Percentiles rank a stretch among this genome's conserved stretches.
Evolutionary conservation across 2,888 invertebrate species (phyloP).

Genomic region (Glaucopsyche alexis): DNA sequence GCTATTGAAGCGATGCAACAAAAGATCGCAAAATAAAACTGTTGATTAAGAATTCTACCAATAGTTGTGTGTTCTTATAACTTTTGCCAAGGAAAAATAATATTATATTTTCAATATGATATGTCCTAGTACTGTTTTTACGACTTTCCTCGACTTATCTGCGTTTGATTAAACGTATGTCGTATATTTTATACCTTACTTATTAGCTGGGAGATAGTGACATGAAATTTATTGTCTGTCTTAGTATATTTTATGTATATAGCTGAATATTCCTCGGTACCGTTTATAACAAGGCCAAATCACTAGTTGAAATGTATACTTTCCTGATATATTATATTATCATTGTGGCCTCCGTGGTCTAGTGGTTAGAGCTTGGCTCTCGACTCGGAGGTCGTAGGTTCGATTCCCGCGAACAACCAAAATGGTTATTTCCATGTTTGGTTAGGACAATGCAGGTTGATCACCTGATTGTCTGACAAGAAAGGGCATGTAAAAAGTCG

Average conservation of each 20-base stretch:
- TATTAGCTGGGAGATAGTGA: slow-evolving; percentile 23
- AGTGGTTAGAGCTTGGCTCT: no score
- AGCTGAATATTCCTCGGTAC: no score
- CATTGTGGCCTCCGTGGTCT: no score
- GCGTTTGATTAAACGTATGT: slow-evolving; percentile 31
- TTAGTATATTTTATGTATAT: slow-evolving; percentile 44
- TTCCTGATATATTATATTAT: no score
- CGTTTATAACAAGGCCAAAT: no score
- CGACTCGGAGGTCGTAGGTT: no score
- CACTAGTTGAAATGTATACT: no score
- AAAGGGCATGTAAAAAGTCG: no score
- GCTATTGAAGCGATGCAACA: not conserved
- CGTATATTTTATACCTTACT: slow-evolving; percentile 26
- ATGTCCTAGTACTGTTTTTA: slow-evolving; percentile 26
- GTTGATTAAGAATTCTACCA: not conserved
- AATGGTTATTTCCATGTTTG: no score
- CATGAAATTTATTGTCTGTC: slow-evolving; percentile 25
- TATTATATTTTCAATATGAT: slow-evolving; percentile 20
- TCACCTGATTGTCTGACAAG: no score
- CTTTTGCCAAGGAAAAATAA: slow-evolving; percentile 9
- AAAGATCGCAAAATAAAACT: not conserved
- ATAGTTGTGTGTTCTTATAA: not conserved
- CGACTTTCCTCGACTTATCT: slow-evolving; percentile 30
- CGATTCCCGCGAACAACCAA: no score
- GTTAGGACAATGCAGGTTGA: no score